Evolutionary conservation across 1,140 invertebrate species (phyloP), one percentile per base, ranked within the genome.

Genomic region (Microplitis demolitor): DNA sequence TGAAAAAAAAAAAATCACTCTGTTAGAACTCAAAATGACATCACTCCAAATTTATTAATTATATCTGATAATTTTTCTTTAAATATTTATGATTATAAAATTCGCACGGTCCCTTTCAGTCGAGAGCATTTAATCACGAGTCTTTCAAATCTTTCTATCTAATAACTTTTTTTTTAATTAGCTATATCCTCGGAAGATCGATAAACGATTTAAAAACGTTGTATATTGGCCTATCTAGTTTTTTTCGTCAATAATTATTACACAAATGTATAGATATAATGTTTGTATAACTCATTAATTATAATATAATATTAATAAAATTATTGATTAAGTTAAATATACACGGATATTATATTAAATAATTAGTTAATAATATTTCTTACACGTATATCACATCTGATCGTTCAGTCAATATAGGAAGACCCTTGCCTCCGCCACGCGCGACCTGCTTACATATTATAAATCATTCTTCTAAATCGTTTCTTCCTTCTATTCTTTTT

Each of bases 341-440:
- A 68, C 76, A 76, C 54, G 79, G 84, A 80, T 82, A 80, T 76
- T 77, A 78, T 84, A 82, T 83, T 82, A 84, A 81, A 81, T 80
- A 60, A 69, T 70, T 61, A 60, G 66, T 66, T 77, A 79, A 79
- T 78, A 80, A 79, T 84, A 78, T 80, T 84, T 80, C 83, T 86
- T 86, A 86, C 82, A 82, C 82, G 78, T 86, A 87, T 87, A 87
- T 87, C 85, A 87, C 85, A 87, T 87, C 85, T 87, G 85, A 86
- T 85, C 85, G 81, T 87, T 87, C 85, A 87, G 85, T 87, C 85
- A 86, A 81, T 86, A 83, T 86, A 87, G 85, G 85, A 87, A 87
- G 85, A 86, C 85, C 85, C 84, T 86, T 84, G 83, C 84, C 80
- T 84, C 74, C 82, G 78, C 79, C 81, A 79, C 71, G 71, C 78